Evolutionary conservation across 2,888 invertebrate species (phyloP), one percentile per base, ranked within the genome.

Genomic region (Cosmorhoe ocellata): DNA sequence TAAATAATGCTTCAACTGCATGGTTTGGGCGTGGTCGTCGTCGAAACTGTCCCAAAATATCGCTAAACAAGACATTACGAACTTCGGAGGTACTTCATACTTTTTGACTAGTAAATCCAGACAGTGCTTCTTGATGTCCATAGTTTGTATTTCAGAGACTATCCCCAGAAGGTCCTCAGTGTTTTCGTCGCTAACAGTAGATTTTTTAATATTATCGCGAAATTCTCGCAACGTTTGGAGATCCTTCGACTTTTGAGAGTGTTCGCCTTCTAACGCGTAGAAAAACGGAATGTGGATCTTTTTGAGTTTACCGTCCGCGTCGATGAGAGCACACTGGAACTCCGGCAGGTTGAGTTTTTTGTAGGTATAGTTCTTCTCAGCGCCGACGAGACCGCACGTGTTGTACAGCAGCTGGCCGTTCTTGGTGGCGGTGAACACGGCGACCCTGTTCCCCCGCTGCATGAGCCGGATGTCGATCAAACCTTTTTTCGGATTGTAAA

Each of bases 391-490:
- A 7, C 96, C 95, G 74, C 97, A 95, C 54, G 94, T 94, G 38
- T 95, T 94, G 73, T 96, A 96, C 2, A 97, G 71, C 14, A 97
- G 87, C 69, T 94, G 93, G 24, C 96, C 97, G 74, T 94, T 92
- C 80, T 96, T 98, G 36, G 95, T 94, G 0, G 98, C 97, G 36
- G 95, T 95, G 77, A 98, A 99, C 0, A 97, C 96, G 9, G 97
- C 96, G 5, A 99, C 95, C 81, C 97, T 94, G 8, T 95, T 94
- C 0, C 99, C 98, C 74, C 96, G 94, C 74, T 97, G 97, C 70
- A 97, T 92, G 2, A 96, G 92, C 94, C 99, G 98, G 50, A 99
- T 96, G 82, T 99, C 99, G 44, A 99, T 91, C 4, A 97, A 92
- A 9, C 98, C 98, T 76, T 98, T 93, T 63, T 96, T 95, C 0